A percentile compares a stretch with the other conserved stretches of the same genome.
phyloP scores from a whole-genome alignment of 64 coral and sea anemone species.

The Montipora efflorescens region DNA sequence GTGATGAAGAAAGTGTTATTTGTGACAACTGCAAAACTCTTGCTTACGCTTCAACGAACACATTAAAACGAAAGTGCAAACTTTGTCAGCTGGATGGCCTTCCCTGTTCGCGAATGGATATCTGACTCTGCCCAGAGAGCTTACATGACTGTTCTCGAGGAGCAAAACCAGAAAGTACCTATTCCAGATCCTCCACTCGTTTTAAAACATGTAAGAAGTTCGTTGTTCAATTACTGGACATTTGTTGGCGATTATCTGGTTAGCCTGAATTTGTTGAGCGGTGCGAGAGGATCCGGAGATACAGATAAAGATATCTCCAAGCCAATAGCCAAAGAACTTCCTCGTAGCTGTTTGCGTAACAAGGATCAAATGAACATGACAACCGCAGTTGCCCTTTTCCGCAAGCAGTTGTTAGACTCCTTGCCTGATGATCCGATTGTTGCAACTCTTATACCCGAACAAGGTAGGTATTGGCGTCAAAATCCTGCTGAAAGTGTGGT shows the following conservation, averaged over 20 bases:
- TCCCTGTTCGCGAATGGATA: constrained; percentile 30
- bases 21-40: constrained; percentile 21
- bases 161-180: not conserved
- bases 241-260: not conserved
- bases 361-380: constrained; percentile 74
- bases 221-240: constrained; percentile 54
- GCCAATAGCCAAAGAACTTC: constrained; percentile 44
- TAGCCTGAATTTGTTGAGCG: constrained; percentile 32
- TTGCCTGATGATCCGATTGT: constrained; percentile 50
- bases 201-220: constrained; percentile 52
- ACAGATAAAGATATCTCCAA: constrained; percentile 7
- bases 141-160: constrained; percentile 18
- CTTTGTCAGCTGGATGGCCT: constrained; percentile 23
- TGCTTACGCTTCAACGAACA: constrained; percentile 1
- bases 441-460: constrained; percentile 35
- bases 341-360: constrained; percentile 29
- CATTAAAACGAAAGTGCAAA: constrained; percentile 32
- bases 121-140: constrained; percentile 68
- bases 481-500: constrained; percentile 56
- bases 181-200: constrained; percentile 56
- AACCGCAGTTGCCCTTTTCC: constrained; percentile 51
- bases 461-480: constrained; percentile 55
- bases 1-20: constrained; percentile 22
- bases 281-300: constrained; percentile 8
- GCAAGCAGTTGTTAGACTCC: not conserved